phyloP scores from a whole-genome alignment of 2,113 vertebrate genomes.

The Neotragus pygmaeus region DNA sequence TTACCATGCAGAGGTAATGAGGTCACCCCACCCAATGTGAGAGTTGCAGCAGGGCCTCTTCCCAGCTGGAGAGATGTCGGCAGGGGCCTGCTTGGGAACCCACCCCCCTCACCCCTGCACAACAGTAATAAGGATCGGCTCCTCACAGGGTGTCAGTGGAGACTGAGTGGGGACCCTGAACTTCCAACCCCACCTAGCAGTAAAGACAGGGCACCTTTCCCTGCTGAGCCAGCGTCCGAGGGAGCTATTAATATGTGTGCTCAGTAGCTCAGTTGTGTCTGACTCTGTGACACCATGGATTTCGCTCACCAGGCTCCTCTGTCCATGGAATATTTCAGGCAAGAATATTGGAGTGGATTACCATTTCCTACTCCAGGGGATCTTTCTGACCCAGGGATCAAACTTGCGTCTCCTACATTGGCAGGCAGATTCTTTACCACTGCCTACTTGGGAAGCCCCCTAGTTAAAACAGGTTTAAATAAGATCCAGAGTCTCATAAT shows the following conservation, averaged over 20 bases:
- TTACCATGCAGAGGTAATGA: neutral
- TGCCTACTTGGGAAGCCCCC: neutral
- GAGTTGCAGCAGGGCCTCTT: neutral
- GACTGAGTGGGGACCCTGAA: too few relatives aligned
- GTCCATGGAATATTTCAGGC: neutral
- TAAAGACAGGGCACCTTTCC: neutral
- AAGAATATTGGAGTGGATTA: neutral
- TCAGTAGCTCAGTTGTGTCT: neutral
- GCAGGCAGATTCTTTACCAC: neutral
- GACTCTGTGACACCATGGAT: neutral
- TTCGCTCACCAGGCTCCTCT: too few relatives aligned
- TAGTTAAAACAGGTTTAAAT: neutral
- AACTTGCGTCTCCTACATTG: neutral
- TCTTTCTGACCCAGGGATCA: neutral
- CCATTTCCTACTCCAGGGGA: neutral
- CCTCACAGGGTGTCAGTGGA: neutral
- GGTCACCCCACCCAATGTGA: neutral
- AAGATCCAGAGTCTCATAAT: neutral
- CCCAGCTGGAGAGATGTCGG: neutral
- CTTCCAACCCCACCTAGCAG: neutral
- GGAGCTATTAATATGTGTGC: neutral
- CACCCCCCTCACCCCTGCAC: neutral
- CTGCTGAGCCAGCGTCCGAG: neutral
- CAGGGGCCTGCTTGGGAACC: too few relatives aligned
- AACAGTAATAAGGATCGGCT: neutral